Conservation (phyloP, 2,113 vertebrate species). For the Nyctereutes procyonoides region DNA sequence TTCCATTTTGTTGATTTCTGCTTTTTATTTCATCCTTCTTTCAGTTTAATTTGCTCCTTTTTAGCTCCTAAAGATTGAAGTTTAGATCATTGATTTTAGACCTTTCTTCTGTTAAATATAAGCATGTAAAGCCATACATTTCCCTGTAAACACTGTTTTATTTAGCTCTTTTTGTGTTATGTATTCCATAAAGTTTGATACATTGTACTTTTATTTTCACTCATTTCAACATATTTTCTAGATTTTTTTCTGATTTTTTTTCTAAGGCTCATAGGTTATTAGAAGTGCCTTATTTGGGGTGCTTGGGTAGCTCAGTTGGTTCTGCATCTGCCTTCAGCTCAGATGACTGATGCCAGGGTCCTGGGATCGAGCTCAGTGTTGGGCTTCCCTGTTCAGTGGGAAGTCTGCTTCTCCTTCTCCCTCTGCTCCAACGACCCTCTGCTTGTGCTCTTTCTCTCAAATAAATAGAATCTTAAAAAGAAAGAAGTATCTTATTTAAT, state of each 20-base stretch:
- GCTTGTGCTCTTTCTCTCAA: too few species aligned
- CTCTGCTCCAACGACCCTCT: too few species aligned
- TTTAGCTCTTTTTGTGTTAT: background rate
- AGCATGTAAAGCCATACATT: background rate
- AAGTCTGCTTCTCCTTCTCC: too few species aligned
- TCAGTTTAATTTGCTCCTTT: background rate
- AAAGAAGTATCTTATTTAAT: background rate
- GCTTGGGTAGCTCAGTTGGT: too few species aligned
- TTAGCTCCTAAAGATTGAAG: background rate
- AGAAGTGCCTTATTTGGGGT: background rate
- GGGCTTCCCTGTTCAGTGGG: too few species aligned
- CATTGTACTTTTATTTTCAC: background rate
- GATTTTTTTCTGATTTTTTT: background rate
- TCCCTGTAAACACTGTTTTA: background rate
- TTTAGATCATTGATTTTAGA: background rate
- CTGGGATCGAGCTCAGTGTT: too few species aligned
- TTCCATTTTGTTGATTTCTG: conserved; percentile 34
- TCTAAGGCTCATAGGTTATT: background rate
- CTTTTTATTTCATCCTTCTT: conserved; percentile 38
- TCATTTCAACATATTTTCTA: conserved; percentile 6
- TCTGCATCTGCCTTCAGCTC: too few species aligned
- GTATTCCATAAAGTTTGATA: background rate
- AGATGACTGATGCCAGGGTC: too few species aligned
- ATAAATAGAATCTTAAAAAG: too few species aligned
- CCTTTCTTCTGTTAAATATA: background rate